These are phyloP conservation scores for Oconnorella tubifera DNA, from an alignment of 2,888 invertebrate genomes.

Conservation along the genomic window DNA sequence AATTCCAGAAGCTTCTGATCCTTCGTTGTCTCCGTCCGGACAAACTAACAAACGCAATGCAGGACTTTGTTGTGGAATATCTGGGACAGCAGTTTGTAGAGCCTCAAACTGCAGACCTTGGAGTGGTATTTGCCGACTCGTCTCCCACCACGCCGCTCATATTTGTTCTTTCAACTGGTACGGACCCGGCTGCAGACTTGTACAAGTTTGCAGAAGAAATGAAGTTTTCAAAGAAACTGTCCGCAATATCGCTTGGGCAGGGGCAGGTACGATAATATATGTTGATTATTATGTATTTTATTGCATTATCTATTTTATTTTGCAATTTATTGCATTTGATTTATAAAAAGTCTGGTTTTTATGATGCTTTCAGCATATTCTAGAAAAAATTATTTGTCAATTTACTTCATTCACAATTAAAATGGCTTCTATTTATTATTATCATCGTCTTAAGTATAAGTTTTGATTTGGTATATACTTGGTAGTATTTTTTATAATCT, in stretches of 20 bases:
- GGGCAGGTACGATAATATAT: constrained; percentile 70
- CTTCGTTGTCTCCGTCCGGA: constrained; percentile 55
- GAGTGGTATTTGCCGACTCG: constrained; percentile 57
- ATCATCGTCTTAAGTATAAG: too few species aligned
- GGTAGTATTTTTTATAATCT: too few species aligned
- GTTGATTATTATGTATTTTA: neutral
- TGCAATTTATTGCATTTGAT: neutral
- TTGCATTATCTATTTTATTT: too few species aligned
- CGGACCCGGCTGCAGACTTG: constrained; percentile 58
- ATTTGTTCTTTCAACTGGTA: constrained; percentile 56
- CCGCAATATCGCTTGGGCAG: constrained; percentile 81
- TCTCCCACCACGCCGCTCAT: constrained; percentile 57
- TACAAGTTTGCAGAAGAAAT: constrained; percentile 59
- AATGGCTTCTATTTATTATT: too few species aligned
- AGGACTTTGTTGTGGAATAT: constrained; percentile 58
- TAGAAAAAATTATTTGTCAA: too few species aligned
- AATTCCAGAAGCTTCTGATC: constrained; percentile 56
- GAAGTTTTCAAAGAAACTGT: constrained; percentile 63
- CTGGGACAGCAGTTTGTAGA: constrained; percentile 58
- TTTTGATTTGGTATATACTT: too few species aligned
- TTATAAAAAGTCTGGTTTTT: neutral
- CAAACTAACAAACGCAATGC: constrained; percentile 56
- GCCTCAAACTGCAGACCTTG: constrained; percentile 56
- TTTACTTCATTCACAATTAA: too few species aligned
- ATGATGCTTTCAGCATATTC: neutral